These are phyloP conservation scores for Philonicus albiceps DNA, from an alignment of 2,888 invertebrate genomes.

Conservation along the genomic window DNA sequence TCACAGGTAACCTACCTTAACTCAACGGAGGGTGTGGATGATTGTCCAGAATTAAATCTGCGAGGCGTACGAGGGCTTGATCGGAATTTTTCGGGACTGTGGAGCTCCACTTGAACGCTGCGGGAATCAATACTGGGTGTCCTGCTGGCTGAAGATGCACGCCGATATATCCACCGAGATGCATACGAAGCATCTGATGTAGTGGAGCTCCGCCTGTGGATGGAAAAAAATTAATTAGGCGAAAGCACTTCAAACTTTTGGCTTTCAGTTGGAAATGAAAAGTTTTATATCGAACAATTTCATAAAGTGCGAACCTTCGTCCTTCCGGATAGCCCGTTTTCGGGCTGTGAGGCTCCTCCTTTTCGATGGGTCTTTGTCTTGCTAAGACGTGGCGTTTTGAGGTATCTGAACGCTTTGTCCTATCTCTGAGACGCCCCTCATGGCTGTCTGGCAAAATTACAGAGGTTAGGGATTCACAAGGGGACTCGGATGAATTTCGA, in stretches of 20 bases:
- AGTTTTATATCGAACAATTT: not conserved
- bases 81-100: constrained; percentile 61
- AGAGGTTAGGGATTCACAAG: constrained; percentile 47
- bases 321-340: constrained; percentile 46
- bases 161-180: constrained; percentile 54
- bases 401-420: constrained; percentile 68
- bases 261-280: not conserved
- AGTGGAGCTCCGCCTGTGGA: constrained; percentile 57
- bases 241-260: not conserved
- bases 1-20: constrained; percentile 50
- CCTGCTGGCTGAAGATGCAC: constrained; percentile 58
- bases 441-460: constrained; percentile 49
- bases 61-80: constrained; percentile 58
- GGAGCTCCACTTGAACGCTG: constrained; percentile 60
- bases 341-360: constrained; percentile 65
- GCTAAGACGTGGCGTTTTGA: constrained; percentile 78
- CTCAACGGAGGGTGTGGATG: constrained; percentile 62
- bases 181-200: constrained; percentile 61
- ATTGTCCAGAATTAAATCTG: constrained; percentile 58
- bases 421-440: constrained; percentile 68
- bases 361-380: constrained; percentile 79
- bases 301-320: constrained; percentile 56
- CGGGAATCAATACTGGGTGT: constrained; percentile 62
- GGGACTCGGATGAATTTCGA: constrained; percentile 20
- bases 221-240: not conserved